A percentile compares a stretch with the other conserved stretches of the same genome.
Evolutionary conservation across 1,140 invertebrate genomes (phyloP).

Genomic region (Tetraneura akinire): DNA sequence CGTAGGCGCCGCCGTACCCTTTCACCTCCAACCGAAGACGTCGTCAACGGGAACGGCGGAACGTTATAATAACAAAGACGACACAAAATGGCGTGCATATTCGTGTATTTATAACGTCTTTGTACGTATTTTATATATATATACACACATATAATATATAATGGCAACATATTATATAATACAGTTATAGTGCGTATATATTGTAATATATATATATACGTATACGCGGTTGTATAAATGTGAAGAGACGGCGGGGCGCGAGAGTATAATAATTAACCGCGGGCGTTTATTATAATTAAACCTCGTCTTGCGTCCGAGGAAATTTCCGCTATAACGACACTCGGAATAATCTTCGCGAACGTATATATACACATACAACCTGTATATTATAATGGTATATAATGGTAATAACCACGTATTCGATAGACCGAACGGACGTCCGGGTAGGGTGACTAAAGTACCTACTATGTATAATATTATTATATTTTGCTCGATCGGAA

Average conservation of each 20-base stretch:
- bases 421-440: no score
- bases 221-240: background rate
- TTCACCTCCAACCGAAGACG: no score
- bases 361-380: no score
- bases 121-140: background rate
- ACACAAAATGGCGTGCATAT: background rate
- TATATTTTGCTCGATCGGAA: no score
- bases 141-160: no score
- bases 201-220: background rate
- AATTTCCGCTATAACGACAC: background rate
- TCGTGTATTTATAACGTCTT: background rate
- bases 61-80: constrained; percentile 33
- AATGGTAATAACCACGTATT: no score
- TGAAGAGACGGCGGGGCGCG: background rate
- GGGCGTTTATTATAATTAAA: constrained; percentile 41
- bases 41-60: background rate
- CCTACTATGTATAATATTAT: no score
- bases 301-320: background rate
- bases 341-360: background rate
- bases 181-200: no score
- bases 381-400: no score
- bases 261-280: constrained; percentile 42
- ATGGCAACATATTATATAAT: no score
- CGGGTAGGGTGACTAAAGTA: no score
- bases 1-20: background rate